Conservation (phyloP, 92 coral and sea anemone species). For the Diadumene lineata region DNA sequence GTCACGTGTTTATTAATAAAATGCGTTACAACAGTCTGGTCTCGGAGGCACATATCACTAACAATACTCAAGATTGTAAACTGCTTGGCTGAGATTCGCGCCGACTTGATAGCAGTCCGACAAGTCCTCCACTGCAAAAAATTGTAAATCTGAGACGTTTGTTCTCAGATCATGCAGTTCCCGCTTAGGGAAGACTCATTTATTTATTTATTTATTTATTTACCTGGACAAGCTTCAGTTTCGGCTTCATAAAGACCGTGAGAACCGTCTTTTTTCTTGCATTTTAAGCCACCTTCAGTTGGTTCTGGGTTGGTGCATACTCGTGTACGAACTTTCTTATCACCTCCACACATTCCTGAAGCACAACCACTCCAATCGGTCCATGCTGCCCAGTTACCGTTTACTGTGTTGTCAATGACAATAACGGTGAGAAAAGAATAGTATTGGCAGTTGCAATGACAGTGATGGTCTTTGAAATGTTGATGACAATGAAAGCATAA, state of each 20-base stretch:
- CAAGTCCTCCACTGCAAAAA: too few relatives aligned
- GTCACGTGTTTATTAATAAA: neutral
- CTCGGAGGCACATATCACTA: too few relatives aligned
- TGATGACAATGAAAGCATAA: neutral
- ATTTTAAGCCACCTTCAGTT: constrained; percentile 38
- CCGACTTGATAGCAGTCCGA: too few relatives aligned
- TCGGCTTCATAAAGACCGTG: constrained; percentile 9
- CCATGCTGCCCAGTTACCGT: constrained; percentile 61
- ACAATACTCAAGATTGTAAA: too few relatives aligned
- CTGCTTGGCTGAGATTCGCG: too few relatives aligned
- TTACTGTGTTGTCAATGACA: neutral
- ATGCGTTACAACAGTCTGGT: too few relatives aligned
- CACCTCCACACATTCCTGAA: constrained; percentile 63
- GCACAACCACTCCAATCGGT: constrained; percentile 66
- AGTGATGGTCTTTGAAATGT: too few relatives aligned
- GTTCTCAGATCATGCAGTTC: too few relatives aligned
- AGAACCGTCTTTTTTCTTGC: constrained; percentile 22
- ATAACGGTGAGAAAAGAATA: neutral
- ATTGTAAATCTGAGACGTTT: too few relatives aligned
- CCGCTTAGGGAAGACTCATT: too few relatives aligned
- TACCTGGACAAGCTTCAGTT: constrained; percentile 28
- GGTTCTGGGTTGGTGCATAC: constrained; percentile 60
- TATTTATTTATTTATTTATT: too few relatives aligned
- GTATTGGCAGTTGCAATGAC: neutral
- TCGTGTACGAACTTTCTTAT: constrained; percentile 48